Base-by-base conservation (phyloP, 2,797 vertebrate genomes). In the Mareca penelope region DNA sequence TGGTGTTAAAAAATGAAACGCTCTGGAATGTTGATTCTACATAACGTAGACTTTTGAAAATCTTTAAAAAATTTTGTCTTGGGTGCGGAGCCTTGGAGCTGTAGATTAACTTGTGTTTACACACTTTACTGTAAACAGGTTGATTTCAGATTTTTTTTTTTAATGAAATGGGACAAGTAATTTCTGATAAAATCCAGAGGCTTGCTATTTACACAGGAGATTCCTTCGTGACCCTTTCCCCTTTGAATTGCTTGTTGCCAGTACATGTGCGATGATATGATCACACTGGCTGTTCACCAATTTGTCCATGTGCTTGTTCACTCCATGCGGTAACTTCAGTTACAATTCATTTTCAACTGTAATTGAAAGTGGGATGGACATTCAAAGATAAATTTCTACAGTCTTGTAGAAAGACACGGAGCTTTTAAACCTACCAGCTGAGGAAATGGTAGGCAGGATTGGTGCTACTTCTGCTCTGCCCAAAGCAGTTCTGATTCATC, bases 241-340 rank as follows among this genome's bases (percentile, higher is more conserved):
- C 15, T 77, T 46, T 56, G 17, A 40, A 68, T 39, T 70, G 59
- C 29, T 22, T 57, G 17, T 46, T 40, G 28, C 46, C 42, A 56
- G 15, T 48, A 40, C 3, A 3, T 0, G 0, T 44, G 44, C 55
- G 26, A 24, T 52, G 37, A 69, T 40, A 13, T 31, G 40, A 35
- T 11, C 0, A 0, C 17, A 1, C 35, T 26, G 33, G 55, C 13
- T 69, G 26, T 59, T 93, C 40, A 50, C 31, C 42, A 44, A 13
- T 67, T 73, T 69, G 53, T 35, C 76, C 11, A 0, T 4, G 35
- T 52, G 31, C n/a, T 18, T 53, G 13, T 48, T 60, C 11, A 1
- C 68, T 88, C 33, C 15, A 10, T 50, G 28, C 24, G 1, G 2
- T 44, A 56, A 39, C 56, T 93, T 83, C 8, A 56, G 14, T 53